These are phyloP conservation scores for Ditylenchus dipsaci DNA, from an alignment of 1,140 invertebrate species.

Conservation along the genomic window DNA sequence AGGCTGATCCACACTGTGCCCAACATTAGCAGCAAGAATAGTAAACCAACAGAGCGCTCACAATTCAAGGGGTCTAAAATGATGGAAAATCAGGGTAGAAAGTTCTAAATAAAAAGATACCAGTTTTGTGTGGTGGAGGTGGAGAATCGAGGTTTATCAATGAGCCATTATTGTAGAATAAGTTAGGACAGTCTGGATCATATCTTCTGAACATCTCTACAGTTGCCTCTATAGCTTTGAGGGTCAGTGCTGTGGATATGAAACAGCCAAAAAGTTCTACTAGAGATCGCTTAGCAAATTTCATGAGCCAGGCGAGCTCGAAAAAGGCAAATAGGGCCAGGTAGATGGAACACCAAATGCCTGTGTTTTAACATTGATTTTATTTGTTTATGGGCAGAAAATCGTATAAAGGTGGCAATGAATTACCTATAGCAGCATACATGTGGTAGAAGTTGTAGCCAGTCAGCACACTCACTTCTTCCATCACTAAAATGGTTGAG, in stretches of 20 bases:
- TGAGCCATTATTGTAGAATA: background rate
- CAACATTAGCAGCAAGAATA: conserved; percentile 60
- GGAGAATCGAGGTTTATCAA: background rate
- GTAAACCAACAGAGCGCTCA: conserved; percentile 57
- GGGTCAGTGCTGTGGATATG: conserved; percentile 60
- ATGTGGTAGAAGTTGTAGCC: conserved; percentile 59
- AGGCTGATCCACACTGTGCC: conserved; percentile 60
- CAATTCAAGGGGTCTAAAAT: conserved; percentile 35
- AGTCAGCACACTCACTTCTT: conserved; percentile 57
- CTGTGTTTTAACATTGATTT: background rate
- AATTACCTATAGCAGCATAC: conserved; percentile 58
- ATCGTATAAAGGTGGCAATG: too few species aligned
- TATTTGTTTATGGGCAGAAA: too few species aligned
- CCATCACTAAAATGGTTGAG: conserved; percentile 56
- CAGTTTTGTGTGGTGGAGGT: conserved; percentile 8
- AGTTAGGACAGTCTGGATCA: background rate
- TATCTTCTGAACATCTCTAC: conserved; percentile 7
- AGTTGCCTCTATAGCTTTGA: conserved; percentile 58
- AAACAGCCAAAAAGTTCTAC: conserved; percentile 62
- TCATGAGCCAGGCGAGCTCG: conserved; percentile 60
- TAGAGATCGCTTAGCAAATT: conserved; percentile 60
- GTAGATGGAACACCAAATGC: conserved; percentile 60
- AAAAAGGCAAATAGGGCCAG: conserved; percentile 59
- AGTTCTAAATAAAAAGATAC: background rate
- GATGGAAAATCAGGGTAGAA: background rate